Conservation (phyloP, 2,888 invertebrate genomes). For the Dione vanillae region DNA sequence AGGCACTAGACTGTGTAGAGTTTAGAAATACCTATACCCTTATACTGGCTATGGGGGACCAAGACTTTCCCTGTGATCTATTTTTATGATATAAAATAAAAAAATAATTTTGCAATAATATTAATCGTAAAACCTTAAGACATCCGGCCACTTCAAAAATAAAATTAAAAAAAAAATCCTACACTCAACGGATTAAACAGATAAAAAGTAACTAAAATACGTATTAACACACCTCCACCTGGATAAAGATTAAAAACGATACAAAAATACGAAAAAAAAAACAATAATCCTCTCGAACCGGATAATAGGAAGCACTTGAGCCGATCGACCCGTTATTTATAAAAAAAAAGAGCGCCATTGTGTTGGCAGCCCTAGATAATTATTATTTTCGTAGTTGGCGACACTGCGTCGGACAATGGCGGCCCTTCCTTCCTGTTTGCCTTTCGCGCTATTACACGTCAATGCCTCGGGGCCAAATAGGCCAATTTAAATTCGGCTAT, state of each 20-base stretch:
- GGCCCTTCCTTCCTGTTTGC: conserved; percentile 81
- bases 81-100: neutral
- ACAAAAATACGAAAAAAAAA: conserved; percentile 55
- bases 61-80: neutral
- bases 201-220: conserved; percentile 63
- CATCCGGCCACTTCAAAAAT: conserved; percentile 26
- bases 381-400: conserved; percentile 84
- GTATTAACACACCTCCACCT: conserved; percentile 79
- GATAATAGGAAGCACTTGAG: conserved; percentile 82
- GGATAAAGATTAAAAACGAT: conserved; percentile 66
- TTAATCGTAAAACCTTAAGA: conserved; percentile 8
- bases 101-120: neutral
- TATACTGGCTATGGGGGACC: neutral
- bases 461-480: conserved; percentile 72
- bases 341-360: conserved; percentile 70
- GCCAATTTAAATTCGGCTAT: conserved; percentile 80
- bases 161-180: conserved; percentile 28
- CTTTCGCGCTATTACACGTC: conserved; percentile 83
- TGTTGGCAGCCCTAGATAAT: conserved; percentile 79
- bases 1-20: conserved; percentile 4
- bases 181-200: conserved; percentile 58
- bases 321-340: conserved; percentile 79
- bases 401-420: conserved; percentile 78
- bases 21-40: neutral
- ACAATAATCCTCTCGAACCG: conserved; percentile 73